Percentiles rank a stretch among this genome's conserved stretches.
phyloP scores from a whole-genome alignment of 2,797 vertebrate genomes.

The Peromyscus nudipes region DNA sequence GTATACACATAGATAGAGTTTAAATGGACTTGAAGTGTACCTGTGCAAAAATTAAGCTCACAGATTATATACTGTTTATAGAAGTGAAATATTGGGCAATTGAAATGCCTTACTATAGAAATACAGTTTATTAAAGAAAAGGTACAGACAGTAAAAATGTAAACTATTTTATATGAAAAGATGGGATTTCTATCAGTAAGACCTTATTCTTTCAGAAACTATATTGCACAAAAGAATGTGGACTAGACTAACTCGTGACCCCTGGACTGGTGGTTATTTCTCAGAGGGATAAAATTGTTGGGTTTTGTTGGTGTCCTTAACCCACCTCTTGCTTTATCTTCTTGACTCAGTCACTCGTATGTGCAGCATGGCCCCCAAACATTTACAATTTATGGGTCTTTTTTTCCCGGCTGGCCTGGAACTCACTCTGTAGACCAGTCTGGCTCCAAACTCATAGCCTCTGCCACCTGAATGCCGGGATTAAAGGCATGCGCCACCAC shows the following conservation, averaged over 20 bases:
- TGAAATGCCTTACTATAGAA: background rate
- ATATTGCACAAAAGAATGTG: background rate
- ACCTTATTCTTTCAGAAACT: constrained; percentile 45
- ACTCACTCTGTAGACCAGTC: background rate
- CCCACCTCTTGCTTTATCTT: background rate
- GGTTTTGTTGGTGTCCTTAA: constrained; percentile 47
- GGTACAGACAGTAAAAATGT: background rate
- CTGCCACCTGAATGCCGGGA: background rate
- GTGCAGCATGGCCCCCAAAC: background rate
- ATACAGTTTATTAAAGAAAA: constrained; percentile 37
- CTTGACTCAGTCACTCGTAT: background rate
- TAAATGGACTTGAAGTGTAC: background rate
- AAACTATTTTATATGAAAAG: constrained; percentile 14
- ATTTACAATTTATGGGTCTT: constrained; percentile 46
- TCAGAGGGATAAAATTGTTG: constrained; percentile 32
- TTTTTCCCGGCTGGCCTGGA: background rate
- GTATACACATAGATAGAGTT: background rate
- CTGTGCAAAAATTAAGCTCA: constrained; percentile 33
- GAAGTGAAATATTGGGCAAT: background rate
- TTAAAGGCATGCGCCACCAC: too few species aligned
- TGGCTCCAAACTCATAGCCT: background rate
- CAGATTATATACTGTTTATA: constrained; percentile 26
- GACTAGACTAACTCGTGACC: background rate
- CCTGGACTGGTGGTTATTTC: background rate
- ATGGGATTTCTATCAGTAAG: background rate